phyloP scores from a whole-genome alignment of 2,113 vertebrate species.

The Eclectus roratus region DNA sequence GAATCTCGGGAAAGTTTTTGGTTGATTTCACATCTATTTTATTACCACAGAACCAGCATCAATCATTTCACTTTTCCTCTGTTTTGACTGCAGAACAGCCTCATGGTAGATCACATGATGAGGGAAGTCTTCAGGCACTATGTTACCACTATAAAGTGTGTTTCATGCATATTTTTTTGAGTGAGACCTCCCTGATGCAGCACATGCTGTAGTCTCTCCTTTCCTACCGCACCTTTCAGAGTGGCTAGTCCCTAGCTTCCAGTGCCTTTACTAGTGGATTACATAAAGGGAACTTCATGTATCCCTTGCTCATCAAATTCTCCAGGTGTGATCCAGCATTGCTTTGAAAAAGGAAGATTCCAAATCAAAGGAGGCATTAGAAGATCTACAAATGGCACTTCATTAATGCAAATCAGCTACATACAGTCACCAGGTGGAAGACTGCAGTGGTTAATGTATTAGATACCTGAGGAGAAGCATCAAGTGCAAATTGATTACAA shows the following conservation, averaged over 20 bases:
- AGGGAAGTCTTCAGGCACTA: neutral
- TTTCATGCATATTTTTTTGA: neutral
- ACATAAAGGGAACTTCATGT: neutral
- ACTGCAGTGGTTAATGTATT: no score
- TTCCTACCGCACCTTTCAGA: neutral
- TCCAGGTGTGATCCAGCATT: neutral
- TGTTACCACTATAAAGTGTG: neutral
- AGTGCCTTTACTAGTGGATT: neutral
- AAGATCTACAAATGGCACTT: neutral
- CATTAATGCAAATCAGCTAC: neutral
- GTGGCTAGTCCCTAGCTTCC: neutral
- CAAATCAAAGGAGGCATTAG: neutral
- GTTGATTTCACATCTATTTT: neutral
- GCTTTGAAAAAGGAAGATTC: neutral
- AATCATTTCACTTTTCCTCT: neutral
- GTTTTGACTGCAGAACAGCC: neutral
- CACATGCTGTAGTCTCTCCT: neutral
- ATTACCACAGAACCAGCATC: neutral
- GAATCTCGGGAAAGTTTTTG: neutral
- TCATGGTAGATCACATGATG: neutral
- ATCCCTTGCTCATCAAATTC: neutral
- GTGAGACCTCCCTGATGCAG: neutral
- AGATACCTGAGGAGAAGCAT: neutral
- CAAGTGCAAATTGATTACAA: neutral
- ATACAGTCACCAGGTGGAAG: neutral